Conservation (phyloP, 2,113 vertebrate species). For the Xiphophorus maculatus region DNA sequence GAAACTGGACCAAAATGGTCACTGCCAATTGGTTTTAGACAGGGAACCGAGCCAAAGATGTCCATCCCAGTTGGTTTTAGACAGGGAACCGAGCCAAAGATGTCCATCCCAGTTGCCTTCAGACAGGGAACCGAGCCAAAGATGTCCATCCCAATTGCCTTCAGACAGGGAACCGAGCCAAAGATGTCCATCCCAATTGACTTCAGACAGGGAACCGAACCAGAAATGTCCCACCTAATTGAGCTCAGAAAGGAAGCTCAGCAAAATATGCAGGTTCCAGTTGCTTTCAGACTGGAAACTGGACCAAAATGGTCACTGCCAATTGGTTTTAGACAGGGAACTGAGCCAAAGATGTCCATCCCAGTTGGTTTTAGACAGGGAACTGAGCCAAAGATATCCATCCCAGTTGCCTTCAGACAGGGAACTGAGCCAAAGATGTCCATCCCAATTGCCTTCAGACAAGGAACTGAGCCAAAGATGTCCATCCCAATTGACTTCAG, state of each 20-base stretch:
- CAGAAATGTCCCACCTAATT: neutral
- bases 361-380: slow-evolving; percentile 30
- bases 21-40: slow-evolving; percentile 2
- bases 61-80: slow-evolving; percentile 18
- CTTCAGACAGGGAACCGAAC: slow-evolving; percentile 35
- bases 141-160: neutral
- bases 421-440: neutral
- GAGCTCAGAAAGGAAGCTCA: slow-evolving; percentile 26
- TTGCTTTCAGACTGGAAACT: slow-evolving; percentile 11
- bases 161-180: too few species aligned
- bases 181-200: too few species aligned
- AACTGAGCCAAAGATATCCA: neutral
- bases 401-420: slow-evolving; percentile 31
- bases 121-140: slow-evolving; percentile 37
- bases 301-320: neutral
- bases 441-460: neutral
- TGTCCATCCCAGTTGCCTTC: neutral
- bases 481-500: slow-evolving; percentile 1
- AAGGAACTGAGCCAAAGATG: too few species aligned
- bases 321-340: slow-evolving; percentile 38
- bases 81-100: slow-evolving; percentile 20
- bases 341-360: neutral
- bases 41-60: slow-evolving; percentile 19
- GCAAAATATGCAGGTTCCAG: fast-evolving
- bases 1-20: slow-evolving; percentile 5